These are phyloP conservation scores for Crenuchus spilurus DNA, from an alignment of 2,797 vertebrate species.

Conservation along the genomic window DNA sequence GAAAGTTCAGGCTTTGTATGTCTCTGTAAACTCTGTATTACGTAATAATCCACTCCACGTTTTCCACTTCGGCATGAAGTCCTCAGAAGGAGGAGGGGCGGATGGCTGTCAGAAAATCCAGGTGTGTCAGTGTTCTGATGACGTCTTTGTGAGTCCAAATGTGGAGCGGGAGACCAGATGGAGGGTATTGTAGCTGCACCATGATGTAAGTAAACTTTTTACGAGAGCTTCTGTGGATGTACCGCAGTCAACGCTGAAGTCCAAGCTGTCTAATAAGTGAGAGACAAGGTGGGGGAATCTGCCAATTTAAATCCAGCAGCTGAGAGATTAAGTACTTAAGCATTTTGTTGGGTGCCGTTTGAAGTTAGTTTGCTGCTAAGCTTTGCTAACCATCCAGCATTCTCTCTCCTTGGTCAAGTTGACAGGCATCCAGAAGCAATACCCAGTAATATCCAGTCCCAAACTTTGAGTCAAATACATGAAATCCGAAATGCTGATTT, in stretches of 20 bases:
- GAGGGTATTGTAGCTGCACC: too few relatives aligned
- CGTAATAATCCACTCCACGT: too few relatives aligned
- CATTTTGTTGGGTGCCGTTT: background rate
- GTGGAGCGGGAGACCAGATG: background rate
- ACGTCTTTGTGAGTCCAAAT: too few relatives aligned
- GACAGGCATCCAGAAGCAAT: background rate
- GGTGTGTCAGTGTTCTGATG: too few relatives aligned
- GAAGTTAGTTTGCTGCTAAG: background rate
- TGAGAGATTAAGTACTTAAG: constrained; percentile 1
- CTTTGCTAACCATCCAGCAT: background rate
- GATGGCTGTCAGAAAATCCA: too few relatives aligned
- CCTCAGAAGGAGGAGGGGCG: too few relatives aligned
- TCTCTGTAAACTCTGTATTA: too few relatives aligned
- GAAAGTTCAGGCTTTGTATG: too few relatives aligned
- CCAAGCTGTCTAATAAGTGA: background rate
- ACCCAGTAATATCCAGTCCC: too few relatives aligned
- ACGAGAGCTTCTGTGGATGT: background rate
- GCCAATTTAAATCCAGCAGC: background rate
- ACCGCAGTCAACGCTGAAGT: background rate
- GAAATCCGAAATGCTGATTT: background rate
- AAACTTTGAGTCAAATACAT: background rate
- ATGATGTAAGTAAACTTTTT: background rate
- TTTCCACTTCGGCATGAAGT: too few relatives aligned
- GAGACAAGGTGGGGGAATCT: background rate
- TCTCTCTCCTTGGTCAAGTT: background rate